These are phyloP conservation scores for Bothrops alternatus DNA, from an alignment of 2,797 vertebrate genomes.

Conservation along the genomic window DNA sequence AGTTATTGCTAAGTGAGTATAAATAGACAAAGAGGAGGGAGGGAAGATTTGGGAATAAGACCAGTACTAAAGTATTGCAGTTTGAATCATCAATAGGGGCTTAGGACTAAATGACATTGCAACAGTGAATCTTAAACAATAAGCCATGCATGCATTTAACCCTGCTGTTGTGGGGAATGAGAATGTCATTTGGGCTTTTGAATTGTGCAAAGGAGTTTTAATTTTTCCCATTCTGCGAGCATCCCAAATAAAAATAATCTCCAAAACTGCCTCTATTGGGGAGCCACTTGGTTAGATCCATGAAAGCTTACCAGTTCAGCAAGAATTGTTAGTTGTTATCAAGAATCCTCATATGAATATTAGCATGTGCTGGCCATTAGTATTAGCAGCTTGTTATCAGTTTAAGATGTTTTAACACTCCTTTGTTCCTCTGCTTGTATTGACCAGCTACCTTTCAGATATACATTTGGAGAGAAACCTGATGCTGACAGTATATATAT, in stretches of 20 bases:
- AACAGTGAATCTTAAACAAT: background rate
- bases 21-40: background rate
- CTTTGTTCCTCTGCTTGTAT: background rate
- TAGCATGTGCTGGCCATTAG: background rate
- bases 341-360: background rate
- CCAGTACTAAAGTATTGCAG: background rate
- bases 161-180: background rate
- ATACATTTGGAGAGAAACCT: background rate
- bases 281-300: background rate
- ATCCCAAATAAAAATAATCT: background rate
- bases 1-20: background rate
- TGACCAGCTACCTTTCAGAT: background rate
- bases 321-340: background rate
- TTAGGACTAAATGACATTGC: background rate
- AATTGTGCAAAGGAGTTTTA: background rate
- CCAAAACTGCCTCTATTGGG: background rate
- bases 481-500: background rate
- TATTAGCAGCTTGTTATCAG: background rate
- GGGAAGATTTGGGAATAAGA: background rate
- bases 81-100: background rate
- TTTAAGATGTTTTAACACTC: background rate
- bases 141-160: background rate
- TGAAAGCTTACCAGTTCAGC: background rate
- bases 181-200: background rate
- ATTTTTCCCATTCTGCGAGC: background rate